Base-by-base conservation (phyloP, 2,113 vertebrate genomes). In the Pteruthius melanotis region DNA sequence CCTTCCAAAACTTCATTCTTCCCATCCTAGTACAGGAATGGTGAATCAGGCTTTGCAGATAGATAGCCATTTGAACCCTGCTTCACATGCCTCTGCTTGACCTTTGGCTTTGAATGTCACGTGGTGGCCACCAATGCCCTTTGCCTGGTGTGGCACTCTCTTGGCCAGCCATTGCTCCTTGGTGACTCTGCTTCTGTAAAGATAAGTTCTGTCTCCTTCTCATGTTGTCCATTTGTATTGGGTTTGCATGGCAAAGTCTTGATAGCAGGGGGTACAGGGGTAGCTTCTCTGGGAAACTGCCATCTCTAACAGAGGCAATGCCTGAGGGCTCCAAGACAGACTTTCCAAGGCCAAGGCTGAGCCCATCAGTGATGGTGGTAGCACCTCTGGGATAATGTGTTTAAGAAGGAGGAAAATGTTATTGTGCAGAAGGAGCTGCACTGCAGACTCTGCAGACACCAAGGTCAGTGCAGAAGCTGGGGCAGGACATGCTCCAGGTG, bases 221-320 rank as follows among this genome's bases (percentile, higher is more conserved):
- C 42, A 23, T 16, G 1, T 56, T 72, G 30, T 33, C n/a, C 22
- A 35, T 66, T 40, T 65, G 30, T 10, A 13, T 20, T 20, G 42
- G 35, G 50, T 66, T 50, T 50, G 20, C 35, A 20, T 26, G 35
- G 30, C 35, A 61, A 60, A 24, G 12, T 57, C 35, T 66, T 50
- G 44, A 42, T 17, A 35, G 42, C 0, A 2, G 30, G 3, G 30
- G 3, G 3, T 12, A 10, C 2, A 11, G 16, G 16, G 20, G 9
- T 47, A 10, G 8, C 30, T 85, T 75, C 70, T 65, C 24, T 31
- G 10, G 26, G 33, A 49, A 35, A 3, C 20, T 66, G 16, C 21
- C 4, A 1, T 42, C 31, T 40, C 35, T 13, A 9, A 17, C 7
- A 50, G 24, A 42, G 20, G 31, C 21, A 42, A 9, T 35, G 11